Conservation (phyloP, 2,113 vertebrate species). For the Heloderma charlesbogerti region DNA sequence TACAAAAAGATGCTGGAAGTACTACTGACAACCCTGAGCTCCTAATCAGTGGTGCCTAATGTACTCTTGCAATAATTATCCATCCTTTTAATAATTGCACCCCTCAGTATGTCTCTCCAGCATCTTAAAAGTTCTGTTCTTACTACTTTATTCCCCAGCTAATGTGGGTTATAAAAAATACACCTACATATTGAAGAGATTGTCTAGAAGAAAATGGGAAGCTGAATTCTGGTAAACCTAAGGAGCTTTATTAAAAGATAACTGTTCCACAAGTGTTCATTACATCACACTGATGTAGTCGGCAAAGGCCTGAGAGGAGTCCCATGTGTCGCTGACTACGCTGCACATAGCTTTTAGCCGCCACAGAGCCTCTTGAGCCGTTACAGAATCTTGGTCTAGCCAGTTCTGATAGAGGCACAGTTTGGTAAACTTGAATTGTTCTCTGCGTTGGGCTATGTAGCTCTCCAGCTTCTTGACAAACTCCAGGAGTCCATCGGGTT, state of each 20-base stretch:
- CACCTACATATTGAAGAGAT: not conserved
- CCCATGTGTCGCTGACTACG: constrained; percentile 83
- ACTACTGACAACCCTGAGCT: not conserved
- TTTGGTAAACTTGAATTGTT: constrained; percentile 74
- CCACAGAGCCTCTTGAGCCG: constrained; percentile 80
- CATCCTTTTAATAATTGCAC: not conserved
- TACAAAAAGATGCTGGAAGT: not conserved
- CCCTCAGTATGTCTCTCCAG: not conserved
- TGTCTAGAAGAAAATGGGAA: not conserved
- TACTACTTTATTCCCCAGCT: not conserved
- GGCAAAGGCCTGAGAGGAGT: constrained; percentile 85
- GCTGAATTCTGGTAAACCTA: not conserved
- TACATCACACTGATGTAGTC: constrained; percentile 92
- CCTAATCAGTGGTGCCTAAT: not conserved
- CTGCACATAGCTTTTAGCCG: constrained; percentile 80
- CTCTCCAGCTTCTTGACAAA: constrained; percentile 81
- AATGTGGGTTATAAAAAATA: not conserved
- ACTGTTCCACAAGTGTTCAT: constrained; percentile 40
- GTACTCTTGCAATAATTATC: not conserved
- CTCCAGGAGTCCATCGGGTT: constrained; percentile 87
- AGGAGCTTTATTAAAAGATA: constrained; percentile 14
- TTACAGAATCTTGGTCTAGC: constrained; percentile 85
- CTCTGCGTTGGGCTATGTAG: constrained; percentile 70
- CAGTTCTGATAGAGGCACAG: constrained; percentile 89
- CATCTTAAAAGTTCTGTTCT: not conserved